phyloP scores from a whole-genome alignment of 2,888 invertebrate species.

The Drosophila testacea region DNA sequence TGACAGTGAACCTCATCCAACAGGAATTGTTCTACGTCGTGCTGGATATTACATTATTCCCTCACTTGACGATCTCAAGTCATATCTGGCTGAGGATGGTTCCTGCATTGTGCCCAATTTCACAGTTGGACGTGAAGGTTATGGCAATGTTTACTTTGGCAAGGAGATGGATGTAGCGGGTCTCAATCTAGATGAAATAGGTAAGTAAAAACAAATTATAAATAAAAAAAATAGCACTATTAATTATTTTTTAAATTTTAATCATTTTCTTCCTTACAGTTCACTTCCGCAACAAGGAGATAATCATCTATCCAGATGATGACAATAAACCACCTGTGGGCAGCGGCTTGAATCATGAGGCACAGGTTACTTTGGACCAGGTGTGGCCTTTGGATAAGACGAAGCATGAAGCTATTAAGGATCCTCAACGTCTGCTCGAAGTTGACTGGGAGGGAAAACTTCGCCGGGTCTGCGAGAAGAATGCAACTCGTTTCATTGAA shows the following conservation, averaged over 20 bases:
- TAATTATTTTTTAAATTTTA: too few species aligned
- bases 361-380: conserved; percentile 96
- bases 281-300: conserved; percentile 96
- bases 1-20: conserved; percentile 86
- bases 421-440: conserved; percentile 90
- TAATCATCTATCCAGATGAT: conserved; percentile 97
- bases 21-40: conserved; percentile 91
- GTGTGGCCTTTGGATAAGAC: conserved; percentile 96
- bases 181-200: conserved; percentile 93
- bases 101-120: conserved; percentile 94
- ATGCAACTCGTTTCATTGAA: conserved; percentile 96
- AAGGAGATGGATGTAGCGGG: conserved; percentile 94
- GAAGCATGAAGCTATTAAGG: conserved; percentile 91
- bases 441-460: conserved; percentile 95
- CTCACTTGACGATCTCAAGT: conserved; percentile 91
- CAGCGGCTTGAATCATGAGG: conserved; percentile 94
- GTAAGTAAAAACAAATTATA: conserved; percentile 84
- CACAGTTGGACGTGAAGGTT: conserved; percentile 94
- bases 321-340: conserved; percentile 94
- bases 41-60: conserved; percentile 97
- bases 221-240: too few species aligned
- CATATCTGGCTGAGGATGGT: conserved; percentile 90
- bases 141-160: conserved; percentile 95
- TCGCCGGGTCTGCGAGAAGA: conserved; percentile 92
- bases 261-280: conserved; percentile 86